phyloP scores from a whole-genome alignment of 2,113 vertebrate genomes.

The Forbesichthys papilliferus region DNA sequence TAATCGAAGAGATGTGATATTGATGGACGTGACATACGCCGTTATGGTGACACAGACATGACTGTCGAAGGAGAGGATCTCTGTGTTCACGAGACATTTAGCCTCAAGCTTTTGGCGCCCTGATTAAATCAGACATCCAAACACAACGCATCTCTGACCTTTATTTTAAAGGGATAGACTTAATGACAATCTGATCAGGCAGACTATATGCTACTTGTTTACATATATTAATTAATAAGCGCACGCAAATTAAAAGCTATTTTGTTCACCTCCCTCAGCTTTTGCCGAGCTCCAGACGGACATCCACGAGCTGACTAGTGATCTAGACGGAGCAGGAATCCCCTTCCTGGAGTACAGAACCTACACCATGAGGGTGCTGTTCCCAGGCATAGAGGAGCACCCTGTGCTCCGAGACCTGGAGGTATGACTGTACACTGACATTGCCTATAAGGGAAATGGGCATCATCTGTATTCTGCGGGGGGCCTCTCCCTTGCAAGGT shows the following conservation, averaged over 20 bases:
- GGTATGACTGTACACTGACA: conserved; percentile 65
- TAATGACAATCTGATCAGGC: no score
- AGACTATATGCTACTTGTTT: no score
- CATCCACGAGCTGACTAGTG: conserved; percentile 95
- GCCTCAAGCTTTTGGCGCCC: no score
- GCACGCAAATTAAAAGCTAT: not conserved
- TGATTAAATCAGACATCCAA: no score
- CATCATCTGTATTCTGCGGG: not conserved
- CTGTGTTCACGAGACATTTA: no score
- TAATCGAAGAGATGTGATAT: no score
- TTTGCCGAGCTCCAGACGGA: conserved; percentile 98
- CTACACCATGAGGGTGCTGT: conserved; percentile 97
- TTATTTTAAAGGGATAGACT: no score
- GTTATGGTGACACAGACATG: no score
- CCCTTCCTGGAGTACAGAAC: conserved; percentile 96
- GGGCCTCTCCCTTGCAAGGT: no score
- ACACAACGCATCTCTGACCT: no score
- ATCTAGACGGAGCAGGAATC: conserved; percentile 93
- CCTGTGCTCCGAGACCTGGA: conserved; percentile 94
- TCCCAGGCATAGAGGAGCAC: conserved; percentile 96
- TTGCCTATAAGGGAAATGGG: not conserved
- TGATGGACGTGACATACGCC: no score
- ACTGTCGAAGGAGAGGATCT: no score
- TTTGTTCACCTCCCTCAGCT: conserved; percentile 71
- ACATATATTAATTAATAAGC: not conserved